phyloP scores from a whole-genome alignment of 2,888 invertebrate species.

The Papilio protenor region DNA sequence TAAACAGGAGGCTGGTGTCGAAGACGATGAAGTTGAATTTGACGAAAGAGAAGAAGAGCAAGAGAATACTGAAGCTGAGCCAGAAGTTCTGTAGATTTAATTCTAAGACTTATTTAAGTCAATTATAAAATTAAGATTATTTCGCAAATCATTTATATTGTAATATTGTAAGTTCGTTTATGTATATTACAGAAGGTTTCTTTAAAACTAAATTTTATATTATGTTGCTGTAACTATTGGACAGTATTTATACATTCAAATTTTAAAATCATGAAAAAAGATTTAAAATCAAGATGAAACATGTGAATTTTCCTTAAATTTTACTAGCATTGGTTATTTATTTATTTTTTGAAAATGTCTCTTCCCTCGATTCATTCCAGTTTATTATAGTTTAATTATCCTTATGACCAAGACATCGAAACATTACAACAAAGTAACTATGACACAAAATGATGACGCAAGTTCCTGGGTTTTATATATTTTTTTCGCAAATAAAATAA shows the following conservation, averaged over 20 bases:
- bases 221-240: background rate
- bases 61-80: conserved; percentile 23
- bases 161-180: background rate
- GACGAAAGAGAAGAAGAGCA: conserved; percentile 55
- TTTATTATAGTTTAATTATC: background rate
- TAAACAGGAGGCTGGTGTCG: conserved; percentile 53
- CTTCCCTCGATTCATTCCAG: background rate
- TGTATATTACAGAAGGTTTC: background rate
- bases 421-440: too few relatives aligned
- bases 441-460: background rate
- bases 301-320: background rate
- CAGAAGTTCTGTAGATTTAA: conserved; percentile 19
- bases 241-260: background rate
- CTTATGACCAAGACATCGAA: background rate
- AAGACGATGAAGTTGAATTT: conserved; percentile 56
- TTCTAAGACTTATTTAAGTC: background rate
- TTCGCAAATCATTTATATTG: conserved; percentile 3
- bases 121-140: background rate
- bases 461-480: background rate
- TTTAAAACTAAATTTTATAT: background rate
- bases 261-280: background rate
- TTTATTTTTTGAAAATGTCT: background rate
- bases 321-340: background rate
- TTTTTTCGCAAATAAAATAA: background rate
- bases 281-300: background rate